Evolutionary conservation across 2,888 invertebrate species (phyloP), one percentile per base, ranked within the genome.

Genomic region (Adela reaumurella): DNA sequence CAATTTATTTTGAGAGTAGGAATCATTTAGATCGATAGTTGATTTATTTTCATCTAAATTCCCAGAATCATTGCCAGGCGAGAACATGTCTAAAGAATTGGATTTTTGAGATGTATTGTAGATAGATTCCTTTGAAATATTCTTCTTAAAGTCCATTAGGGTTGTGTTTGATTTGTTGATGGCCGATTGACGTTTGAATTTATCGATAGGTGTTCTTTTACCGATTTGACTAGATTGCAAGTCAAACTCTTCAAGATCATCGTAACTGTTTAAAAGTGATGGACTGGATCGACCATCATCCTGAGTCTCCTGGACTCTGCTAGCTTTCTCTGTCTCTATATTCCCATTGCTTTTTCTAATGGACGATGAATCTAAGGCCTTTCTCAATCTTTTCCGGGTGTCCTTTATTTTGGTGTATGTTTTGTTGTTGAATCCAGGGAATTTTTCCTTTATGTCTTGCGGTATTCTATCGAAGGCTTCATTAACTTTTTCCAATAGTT

Each of bases 381-480:
- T 57, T 63, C 83, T 85, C 3, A 87, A 67, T 59, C 84, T 85
- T 54, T 79, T 78, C 51, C 83, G 76, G 44, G 85, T 62, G 35
- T 72, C 68, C 67, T 83, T 84, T 6, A 87, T 64, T 60, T 81
- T 81, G 1, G 74, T 64, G 59, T 82, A 87, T 6, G 77, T 74
- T 43, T 67, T 71, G 17, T 65, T 63, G 55, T 86, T 79, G 59
- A 85, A 87, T 0, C 84, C 83, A 2, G 83, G 83, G 48, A 87
- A 81, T 53, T 81, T 76, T 55, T 81, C 74, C 53, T 85, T 81
- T 42, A 85, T 78, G 53, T 79, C 70, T 14, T 82, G 67, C 1
- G 88, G 88, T 56, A 88, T 83, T 66, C 81, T 82, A 55, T 84
- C 83, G 54, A 88, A 81, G 0, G 86, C 83, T 18, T 67, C 67